Percentiles rank a stretch among this genome's conserved stretches.
Conservation (phyloP, 1,140 invertebrate genomes). For the Geopemphigus sp. region DNA sequence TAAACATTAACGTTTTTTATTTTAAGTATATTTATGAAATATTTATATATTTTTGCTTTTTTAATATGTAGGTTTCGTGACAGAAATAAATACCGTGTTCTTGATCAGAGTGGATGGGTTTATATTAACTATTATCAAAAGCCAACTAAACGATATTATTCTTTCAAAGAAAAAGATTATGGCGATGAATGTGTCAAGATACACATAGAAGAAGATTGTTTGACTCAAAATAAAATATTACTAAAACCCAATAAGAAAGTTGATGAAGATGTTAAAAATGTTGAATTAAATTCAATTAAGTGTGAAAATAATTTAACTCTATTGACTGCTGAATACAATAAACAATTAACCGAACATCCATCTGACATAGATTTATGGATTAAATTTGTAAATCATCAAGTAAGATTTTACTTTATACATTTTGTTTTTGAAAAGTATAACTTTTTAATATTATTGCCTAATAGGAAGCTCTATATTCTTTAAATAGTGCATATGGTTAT, state of each 20-base stretch:
- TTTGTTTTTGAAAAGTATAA: slow-evolving; percentile 50
- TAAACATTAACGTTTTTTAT: not conserved
- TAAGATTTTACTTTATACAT: slow-evolving; percentile 53
- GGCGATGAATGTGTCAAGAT: slow-evolving; percentile 16
- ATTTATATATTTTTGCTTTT: slow-evolving; percentile 13
- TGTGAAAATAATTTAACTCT: slow-evolving; percentile 58
- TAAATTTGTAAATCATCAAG: slow-evolving; percentile 62
- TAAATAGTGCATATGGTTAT: slow-evolving; percentile 56
- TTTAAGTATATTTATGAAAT: not conserved
- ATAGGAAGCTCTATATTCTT: slow-evolving; percentile 54
- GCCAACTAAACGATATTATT: slow-evolving; percentile 25
- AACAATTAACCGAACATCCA: slow-evolving; percentile 58
- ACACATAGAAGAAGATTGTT: slow-evolving; percentile 13
- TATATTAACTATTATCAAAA: slow-evolving; percentile 23
- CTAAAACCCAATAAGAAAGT: not conserved
- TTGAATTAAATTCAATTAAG: slow-evolving; percentile 50
- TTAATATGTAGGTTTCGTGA: slow-evolving; percentile 32
- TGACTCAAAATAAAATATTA: slow-evolving; percentile 35
- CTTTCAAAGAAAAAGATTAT: slow-evolving; percentile 44
- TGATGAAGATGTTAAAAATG: not conserved
- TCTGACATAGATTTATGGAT: slow-evolving; percentile 60
- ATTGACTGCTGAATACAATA: slow-evolving; percentile 60
- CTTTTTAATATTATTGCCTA: slow-evolving; percentile 17
- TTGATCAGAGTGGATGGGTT: slow-evolving; percentile 24
- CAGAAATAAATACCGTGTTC: slow-evolving; percentile 27